A percentile compares a stretch with the other conserved stretches of the same genome.
These are phyloP conservation scores for Oikopleura dioica DNA, from an alignment of 23 tunicate genomes.

Conservation along the genomic window DNA sequence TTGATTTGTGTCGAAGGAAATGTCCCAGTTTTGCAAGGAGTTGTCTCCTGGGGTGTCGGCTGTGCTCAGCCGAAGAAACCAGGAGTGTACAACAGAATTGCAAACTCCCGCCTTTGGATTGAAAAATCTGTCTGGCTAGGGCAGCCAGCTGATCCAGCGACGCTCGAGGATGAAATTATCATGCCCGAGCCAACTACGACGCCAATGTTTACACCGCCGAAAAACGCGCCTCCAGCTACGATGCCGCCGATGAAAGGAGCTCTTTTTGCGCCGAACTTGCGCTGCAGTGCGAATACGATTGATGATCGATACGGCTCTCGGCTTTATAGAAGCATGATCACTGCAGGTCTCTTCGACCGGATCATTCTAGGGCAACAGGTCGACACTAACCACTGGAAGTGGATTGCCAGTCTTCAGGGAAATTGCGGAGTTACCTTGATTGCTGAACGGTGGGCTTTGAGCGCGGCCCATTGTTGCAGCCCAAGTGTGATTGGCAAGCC, in stretches of 20 bases:
- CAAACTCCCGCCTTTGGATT: neutral
- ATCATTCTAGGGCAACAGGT: neutral
- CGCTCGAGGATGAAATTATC: neutral
- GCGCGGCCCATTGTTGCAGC: neutral
- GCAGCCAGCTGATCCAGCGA: neutral
- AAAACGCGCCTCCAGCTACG: neutral
- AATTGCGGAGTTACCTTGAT: neutral
- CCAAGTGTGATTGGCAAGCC: neutral
- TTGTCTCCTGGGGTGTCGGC: neutral
- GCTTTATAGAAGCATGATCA: neutral
- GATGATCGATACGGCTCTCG: neutral
- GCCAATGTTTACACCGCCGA: neutral
- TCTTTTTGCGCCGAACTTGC: neutral
- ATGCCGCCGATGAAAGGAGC: neutral
- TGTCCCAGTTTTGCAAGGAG: neutral
- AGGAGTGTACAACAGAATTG: neutral
- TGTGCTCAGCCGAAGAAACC: neutral
- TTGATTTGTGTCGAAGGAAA: neutral
- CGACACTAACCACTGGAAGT: neutral
- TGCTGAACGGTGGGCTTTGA: neutral
- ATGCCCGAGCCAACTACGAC: neutral
- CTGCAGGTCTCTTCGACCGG: neutral
- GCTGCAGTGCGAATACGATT: neutral
- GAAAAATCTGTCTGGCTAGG: neutral
- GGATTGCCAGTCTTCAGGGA: neutral